A percentile compares a stretch with the other conserved stretches of the same genome.
These are phyloP conservation scores for Ommatoiulus sabulosus DNA, from an alignment of 2,888 invertebrate genomes.

Conservation along the genomic window DNA sequence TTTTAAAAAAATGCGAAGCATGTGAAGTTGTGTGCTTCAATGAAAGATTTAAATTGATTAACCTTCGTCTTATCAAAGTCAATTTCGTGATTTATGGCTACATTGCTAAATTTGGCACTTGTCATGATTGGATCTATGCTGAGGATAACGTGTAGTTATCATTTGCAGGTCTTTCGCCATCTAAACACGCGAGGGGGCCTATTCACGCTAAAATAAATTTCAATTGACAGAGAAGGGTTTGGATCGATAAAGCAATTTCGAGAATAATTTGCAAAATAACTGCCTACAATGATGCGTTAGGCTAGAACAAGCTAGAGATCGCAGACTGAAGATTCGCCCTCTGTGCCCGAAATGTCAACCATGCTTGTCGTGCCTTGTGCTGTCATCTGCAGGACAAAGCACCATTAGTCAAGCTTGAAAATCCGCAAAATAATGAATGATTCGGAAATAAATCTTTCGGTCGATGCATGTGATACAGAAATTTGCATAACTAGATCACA, in stretches of 20 bases:
- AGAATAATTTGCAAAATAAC: constrained; percentile 36
- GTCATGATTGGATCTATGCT: constrained; percentile 6
- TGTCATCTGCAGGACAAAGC: neutral
- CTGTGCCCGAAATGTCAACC: neutral
- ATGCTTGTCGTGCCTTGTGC: neutral
- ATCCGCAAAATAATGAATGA: neutral
- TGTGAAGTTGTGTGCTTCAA: neutral
- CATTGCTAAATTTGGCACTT: neutral
- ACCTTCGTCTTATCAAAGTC: neutral
- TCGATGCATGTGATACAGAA: neutral
- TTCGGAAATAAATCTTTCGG: neutral
- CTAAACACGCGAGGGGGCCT: constrained; percentile 4
- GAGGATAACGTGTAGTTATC: neutral
- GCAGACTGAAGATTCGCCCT: neutral
- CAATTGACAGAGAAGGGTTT: constrained; percentile 36
- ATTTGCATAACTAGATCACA: neutral
- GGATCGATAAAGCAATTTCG: constrained; percentile 36
- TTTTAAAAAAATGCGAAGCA: neutral
- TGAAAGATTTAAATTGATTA: neutral
- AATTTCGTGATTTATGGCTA: neutral
- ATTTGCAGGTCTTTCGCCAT: neutral
- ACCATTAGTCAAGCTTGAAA: neutral
- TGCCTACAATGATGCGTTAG: constrained; percentile 3
- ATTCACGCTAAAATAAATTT: constrained; percentile 22
- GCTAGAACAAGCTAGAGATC: neutral